These are phyloP conservation scores for Echeneis naucrates DNA, from an alignment of 2,797 vertebrate genomes.

Conservation along the genomic window DNA sequence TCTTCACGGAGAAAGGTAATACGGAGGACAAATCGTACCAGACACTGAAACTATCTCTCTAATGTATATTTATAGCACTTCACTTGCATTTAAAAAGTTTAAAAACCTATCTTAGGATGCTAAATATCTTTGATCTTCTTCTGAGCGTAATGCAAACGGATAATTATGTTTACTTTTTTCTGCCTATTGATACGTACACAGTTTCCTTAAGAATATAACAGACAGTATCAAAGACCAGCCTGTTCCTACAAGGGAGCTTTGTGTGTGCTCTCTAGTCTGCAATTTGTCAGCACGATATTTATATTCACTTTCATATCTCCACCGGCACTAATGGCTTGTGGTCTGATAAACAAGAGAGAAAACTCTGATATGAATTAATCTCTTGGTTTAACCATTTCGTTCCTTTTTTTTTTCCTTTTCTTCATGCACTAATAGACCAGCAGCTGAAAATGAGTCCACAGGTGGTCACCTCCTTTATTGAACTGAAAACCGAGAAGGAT, in stretches of 20 bases:
- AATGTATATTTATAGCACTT: conserved; percentile 81
- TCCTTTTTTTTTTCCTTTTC: background rate
- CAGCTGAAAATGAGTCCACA: conserved; percentile 41
- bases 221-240: conserved; percentile 75
- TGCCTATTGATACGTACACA: conserved; percentile 71
- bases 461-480: conserved; percentile 40
- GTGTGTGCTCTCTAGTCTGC: conserved; percentile 72
- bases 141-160: conserved; percentile 75
- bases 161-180: conserved; percentile 76
- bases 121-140: conserved; percentile 73
- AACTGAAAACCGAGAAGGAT: conserved; percentile 25
- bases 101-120: conserved; percentile 69
- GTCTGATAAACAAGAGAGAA: conserved; percentile 44
- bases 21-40: conserved; percentile 72
- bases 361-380: background rate
- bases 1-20: conserved; percentile 78
- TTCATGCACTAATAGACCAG: background rate
- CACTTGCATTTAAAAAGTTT: conserved; percentile 74
- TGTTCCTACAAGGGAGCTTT: conserved; percentile 71
- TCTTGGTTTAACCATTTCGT: background rate
- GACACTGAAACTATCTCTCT: conserved; percentile 62
- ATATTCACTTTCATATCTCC: conserved; percentile 71
- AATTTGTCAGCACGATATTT: conserved; percentile 76
- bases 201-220: conserved; percentile 63
- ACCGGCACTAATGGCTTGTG: conserved; percentile 40